A percentile compares a stretch with the other conserved stretches of the same genome.
Evolutionary conservation across 2,888 invertebrate genomes (phyloP).

Genomic region (Cetonia aurata): DNA sequence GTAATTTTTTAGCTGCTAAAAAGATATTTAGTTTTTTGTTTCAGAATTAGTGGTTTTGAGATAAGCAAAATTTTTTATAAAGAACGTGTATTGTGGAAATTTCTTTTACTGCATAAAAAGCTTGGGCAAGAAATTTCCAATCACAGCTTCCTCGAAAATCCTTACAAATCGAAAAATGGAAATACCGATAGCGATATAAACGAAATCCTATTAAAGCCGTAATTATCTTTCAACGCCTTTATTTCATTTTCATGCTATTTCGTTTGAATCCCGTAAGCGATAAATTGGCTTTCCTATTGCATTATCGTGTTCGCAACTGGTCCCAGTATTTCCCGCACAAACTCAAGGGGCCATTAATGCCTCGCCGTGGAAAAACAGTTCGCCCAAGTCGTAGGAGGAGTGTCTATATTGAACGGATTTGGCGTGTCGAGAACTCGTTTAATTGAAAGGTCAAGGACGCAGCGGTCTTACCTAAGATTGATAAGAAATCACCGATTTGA

Average conservation of each 20-base stretch:
- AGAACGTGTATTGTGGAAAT: too few relatives aligned
- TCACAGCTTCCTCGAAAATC: too few relatives aligned
- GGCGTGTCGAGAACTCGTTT: constrained; percentile 24
- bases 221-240: constrained; percentile 1
- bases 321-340: background rate
- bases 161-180: too few relatives aligned
- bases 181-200: background rate
- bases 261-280: background rate
- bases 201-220: background rate
- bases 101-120: too few relatives aligned
- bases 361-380: constrained; percentile 16
- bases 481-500: constrained; percentile 23
- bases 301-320: constrained; percentile 10
- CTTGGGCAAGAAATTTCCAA: too few relatives aligned
- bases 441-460: constrained; percentile 35
- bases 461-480: constrained; percentile 18
- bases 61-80: too few relatives aligned
- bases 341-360: constrained; percentile 19
- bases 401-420: constrained; percentile 8
- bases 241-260: constrained; percentile 25
- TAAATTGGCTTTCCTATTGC: constrained; percentile 16
- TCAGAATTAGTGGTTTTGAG: too few relatives aligned
- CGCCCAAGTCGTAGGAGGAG: background rate
- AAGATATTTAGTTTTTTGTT: too few relatives aligned
- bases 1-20: too few relatives aligned